Conservation (phyloP, 2,113 vertebrate species). For the Carettochelys insculpta region DNA sequence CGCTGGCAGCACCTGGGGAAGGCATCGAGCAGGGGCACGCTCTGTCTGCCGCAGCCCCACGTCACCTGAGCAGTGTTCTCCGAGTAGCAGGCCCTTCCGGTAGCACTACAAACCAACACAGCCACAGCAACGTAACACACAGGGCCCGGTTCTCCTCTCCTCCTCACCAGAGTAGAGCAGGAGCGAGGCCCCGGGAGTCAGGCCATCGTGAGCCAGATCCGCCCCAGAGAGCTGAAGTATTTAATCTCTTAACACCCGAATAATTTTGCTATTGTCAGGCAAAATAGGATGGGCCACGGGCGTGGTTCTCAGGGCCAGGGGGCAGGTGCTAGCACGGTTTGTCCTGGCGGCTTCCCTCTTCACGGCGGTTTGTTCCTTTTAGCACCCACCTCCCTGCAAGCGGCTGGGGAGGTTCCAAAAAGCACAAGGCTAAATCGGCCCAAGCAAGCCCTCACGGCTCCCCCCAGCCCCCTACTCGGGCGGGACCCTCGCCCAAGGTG, state of each 20-base stretch:
- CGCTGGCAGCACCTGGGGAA: background rate
- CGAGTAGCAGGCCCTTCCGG: too few species aligned
- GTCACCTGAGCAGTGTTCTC: background rate
- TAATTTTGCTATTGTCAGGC: background rate
- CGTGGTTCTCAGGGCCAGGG: background rate
- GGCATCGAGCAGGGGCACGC: background rate
- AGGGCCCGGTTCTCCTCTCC: too few species aligned
- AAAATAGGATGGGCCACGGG: background rate
- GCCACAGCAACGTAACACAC: background rate
- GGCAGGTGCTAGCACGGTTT: background rate
- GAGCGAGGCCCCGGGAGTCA: too few species aligned
- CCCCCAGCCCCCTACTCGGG: background rate
- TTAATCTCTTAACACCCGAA: background rate
- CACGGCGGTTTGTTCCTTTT: background rate
- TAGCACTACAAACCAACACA: background rate
- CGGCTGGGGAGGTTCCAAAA: background rate
- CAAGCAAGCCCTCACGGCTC: background rate
- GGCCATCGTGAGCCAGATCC: background rate
- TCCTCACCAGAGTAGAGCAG: background rate
- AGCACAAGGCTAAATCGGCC: background rate
- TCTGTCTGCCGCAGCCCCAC: background rate
- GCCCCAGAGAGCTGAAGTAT: background rate
- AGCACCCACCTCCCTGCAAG: background rate
- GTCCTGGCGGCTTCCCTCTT: background rate
- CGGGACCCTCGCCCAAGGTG: constrained; percentile 40